These are phyloP conservation scores for Ectropis grisescens DNA, from an alignment of 1,140 invertebrate species.

Conservation along the genomic window DNA sequence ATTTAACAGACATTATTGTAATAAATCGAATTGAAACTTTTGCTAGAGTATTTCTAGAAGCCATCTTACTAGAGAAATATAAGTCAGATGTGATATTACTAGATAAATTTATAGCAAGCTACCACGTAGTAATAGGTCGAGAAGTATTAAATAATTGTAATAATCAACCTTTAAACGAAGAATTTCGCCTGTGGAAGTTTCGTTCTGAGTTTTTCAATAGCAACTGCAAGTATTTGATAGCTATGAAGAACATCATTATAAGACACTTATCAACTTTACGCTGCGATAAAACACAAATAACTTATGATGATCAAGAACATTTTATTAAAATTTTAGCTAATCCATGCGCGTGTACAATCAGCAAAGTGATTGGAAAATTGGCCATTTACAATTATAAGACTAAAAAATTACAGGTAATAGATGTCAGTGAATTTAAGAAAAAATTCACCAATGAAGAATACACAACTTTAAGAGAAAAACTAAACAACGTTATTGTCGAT, in stretches of 20 bases:
- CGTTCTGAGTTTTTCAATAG: constrained; percentile 10
- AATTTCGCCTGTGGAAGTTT: no score
- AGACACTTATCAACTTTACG: constrained; percentile 4
- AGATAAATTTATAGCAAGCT: no score
- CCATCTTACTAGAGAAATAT: no score
- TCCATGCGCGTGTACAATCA: constrained; percentile 4
- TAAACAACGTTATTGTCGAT: constrained; percentile 2
- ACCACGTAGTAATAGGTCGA: no score
- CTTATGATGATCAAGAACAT: constrained; percentile 6
- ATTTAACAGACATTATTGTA: no score
- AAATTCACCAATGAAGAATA: constrained; percentile 5
- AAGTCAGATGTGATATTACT: no score
- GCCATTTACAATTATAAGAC: constrained; percentile 4
- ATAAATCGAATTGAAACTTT: no score
- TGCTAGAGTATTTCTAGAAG: no score
- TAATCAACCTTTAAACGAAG: no score
- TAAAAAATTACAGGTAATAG: constrained; percentile 5
- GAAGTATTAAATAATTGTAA: no score
- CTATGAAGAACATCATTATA: constrained; percentile 6
- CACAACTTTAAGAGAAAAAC: constrained; percentile 5
- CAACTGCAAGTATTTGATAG: constrained; percentile 1
- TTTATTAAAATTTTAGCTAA: constrained; percentile 1
- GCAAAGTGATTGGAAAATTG: constrained; percentile 1
- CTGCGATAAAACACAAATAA: constrained; percentile 4
- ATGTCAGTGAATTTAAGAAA: constrained; percentile 2